These are phyloP conservation scores for Chelonia mydas DNA, from an alignment of 2,797 vertebrate species.

Conservation along the genomic window DNA sequence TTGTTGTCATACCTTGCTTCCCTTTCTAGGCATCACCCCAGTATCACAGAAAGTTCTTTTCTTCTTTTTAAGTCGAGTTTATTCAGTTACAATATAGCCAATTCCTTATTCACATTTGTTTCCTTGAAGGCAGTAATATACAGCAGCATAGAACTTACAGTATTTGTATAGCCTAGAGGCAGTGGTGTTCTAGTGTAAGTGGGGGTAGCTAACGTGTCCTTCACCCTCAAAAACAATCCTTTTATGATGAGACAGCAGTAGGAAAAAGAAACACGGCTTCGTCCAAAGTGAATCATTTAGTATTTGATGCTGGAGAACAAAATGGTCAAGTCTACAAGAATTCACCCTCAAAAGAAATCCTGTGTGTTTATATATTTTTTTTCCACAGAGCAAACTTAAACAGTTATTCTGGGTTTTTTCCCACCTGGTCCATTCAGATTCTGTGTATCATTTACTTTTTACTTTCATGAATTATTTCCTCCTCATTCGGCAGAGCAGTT, in stretches of 20 bases:
- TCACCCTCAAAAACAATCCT: neutral
- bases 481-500: conserved; percentile 53
- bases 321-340: neutral
- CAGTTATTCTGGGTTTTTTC: neutral
- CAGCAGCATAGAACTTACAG: neutral
- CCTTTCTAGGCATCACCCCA: neutral
- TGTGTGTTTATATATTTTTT: neutral
- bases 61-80: neutral
- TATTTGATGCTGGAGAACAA: conserved; percentile 7
- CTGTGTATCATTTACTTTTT: conserved; percentile 45
- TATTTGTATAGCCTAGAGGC: neutral
- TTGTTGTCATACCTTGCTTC: neutral
- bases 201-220: neutral
- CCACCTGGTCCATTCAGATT: conserved; percentile 39
- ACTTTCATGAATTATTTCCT: conserved; percentile 55
- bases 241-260: neutral
- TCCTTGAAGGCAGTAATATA: neutral
- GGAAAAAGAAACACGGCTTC: neutral
- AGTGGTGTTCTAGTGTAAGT: neutral
- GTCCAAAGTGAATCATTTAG: neutral
- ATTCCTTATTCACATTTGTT: neutral
- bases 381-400: neutral
- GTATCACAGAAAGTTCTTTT: neutral
- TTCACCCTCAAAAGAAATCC: conserved; percentile 17
- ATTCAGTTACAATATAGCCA: neutral